Evolutionary conservation across 2,797 vertebrate genomes (phyloP), one percentile per base, ranked within the genome.

Genomic region (Myoxocephalus aenaeus): DNA sequence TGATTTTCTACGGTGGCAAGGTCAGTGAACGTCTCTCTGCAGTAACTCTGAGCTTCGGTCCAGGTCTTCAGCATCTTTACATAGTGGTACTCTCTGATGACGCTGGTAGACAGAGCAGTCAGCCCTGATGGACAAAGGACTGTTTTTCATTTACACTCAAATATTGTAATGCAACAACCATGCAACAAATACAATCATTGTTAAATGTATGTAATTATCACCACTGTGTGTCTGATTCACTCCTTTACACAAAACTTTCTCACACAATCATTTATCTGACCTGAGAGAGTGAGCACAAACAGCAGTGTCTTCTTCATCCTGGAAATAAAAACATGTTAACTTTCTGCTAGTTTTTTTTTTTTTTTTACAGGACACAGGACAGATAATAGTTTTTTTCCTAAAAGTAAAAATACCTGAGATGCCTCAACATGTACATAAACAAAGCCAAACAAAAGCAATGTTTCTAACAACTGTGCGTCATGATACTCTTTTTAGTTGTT

Each of bases 1-100:
- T 18, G 2, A 53, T 62, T 69, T 2, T 11, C 15, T 22, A 91
- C 32, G 1, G 83, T 86, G 64, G 81, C 87, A 34, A 93, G 83
- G 65, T 92, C 92, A 34, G 3, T 48, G 42, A 80, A 86, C 11
- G 9, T 27, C 12, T 89, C 1, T 74, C 86, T 88, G 89, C 93
- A 93, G 79, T 82, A 74, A 4, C 1, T 46, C 86, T 82, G 88
- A 69, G 92, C 88, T 3, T 83, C 80, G 63, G 18, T 8, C 90
- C 92, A 94, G 42, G 38, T 87, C 75, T 65, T 83, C 1, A 2
- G 2, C 2, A 0, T 14, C 8, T 12, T 5, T 14, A 90, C 68
- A n/a, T 79, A 83, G 83, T 86, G 65, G 76, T 90, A 92, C 27
- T 70, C 15, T 8, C 1, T 82, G 12, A 27, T 2, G 0, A 53